phyloP scores from a whole-genome alignment of 1,140 invertebrate species.

The Dendrolimus punctatus region DNA sequence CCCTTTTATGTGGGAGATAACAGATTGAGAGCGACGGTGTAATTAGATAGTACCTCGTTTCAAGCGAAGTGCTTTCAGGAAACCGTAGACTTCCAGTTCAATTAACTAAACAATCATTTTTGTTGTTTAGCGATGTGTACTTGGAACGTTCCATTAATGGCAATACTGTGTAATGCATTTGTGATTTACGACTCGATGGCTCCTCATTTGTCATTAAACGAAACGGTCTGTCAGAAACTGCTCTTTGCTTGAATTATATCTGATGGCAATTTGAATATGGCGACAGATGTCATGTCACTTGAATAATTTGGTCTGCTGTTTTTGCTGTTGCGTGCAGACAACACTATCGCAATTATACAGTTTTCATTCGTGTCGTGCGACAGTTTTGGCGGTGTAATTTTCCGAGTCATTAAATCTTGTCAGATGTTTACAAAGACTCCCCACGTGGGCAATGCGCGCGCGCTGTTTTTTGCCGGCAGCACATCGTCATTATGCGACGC shows the following conservation, averaged over 20 bases:
- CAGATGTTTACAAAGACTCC: constrained; percentile 39
- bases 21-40: constrained; percentile 5
- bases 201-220: constrained; percentile 27
- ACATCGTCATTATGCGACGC: constrained; percentile 35
- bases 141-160: constrained; percentile 24
- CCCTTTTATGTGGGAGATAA: neutral
- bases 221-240: constrained; percentile 16
- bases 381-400: constrained; percentile 33
- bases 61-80: constrained; percentile 2
- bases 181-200: constrained; percentile 30
- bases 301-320: constrained; percentile 17
- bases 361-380: neutral
- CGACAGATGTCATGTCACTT: constrained; percentile 6
- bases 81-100: constrained; percentile 13
- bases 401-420: constrained; percentile 56
- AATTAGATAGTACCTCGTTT: neutral
- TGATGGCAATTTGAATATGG: constrained; percentile 14
- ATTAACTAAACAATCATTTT: constrained; percentile 15
- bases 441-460: constrained; percentile 41
- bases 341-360: neutral
- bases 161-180: constrained; percentile 12
- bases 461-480: constrained; percentile 44
- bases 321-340: constrained; percentile 6
- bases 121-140: constrained; percentile 11
- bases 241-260: constrained; percentile 15